These are phyloP conservation scores for Leucophenga varia DNA, from an alignment of 1,140 invertebrate genomes.

Conservation along the genomic window DNA sequence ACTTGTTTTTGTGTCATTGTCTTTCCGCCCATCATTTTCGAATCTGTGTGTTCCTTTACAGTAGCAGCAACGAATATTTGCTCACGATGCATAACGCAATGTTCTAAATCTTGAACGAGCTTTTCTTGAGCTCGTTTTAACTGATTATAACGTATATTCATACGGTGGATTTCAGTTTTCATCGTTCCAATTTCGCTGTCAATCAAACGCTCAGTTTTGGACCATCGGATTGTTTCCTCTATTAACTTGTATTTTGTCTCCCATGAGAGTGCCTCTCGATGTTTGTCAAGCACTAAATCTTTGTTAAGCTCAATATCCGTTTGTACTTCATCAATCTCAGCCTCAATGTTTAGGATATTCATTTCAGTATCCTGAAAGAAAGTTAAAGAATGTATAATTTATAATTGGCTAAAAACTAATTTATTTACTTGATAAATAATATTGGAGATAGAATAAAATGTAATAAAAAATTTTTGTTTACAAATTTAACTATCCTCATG, in stretches of 20 bases:
- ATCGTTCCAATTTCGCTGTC: constrained; percentile 71
- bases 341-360: constrained; percentile 65
- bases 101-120: constrained; percentile 73
- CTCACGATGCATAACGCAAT: constrained; percentile 71
- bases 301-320: constrained; percentile 66
- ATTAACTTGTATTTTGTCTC: constrained; percentile 75
- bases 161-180: constrained; percentile 79
- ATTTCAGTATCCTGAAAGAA: constrained; percentile 62
- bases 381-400: no score
- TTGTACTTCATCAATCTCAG: constrained; percentile 66
- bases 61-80: constrained; percentile 64
- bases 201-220: constrained; percentile 62
- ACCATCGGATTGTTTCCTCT: constrained; percentile 67
- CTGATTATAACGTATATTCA: constrained; percentile 72
- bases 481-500: no score
- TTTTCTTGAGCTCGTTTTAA: constrained; percentile 73
- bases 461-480: no score
- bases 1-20: constrained; percentile 22
- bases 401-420: no score
- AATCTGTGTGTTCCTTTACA: constrained; percentile 60
- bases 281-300: constrained; percentile 63
- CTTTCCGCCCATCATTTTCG: constrained; percentile 41
- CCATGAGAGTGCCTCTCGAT: constrained; percentile 74
- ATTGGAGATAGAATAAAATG: no score
- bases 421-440: no score